Evolutionary conservation across 2,888 invertebrate species (phyloP).

Genomic region (Norana najaformis): DNA sequence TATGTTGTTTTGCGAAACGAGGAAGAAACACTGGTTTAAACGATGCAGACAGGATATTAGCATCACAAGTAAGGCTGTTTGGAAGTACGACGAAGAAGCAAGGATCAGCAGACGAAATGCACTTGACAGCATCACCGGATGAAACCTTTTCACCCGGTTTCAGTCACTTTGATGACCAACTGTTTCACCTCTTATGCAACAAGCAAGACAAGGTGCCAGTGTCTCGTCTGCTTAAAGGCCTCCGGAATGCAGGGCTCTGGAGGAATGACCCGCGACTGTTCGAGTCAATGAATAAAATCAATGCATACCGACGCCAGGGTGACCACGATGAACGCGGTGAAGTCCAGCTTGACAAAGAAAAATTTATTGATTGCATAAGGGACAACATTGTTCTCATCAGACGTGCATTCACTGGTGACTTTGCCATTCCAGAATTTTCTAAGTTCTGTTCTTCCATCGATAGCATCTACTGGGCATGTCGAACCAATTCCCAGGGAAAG

Average conservation of each 20-base stretch:
- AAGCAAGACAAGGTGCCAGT: slow-evolving; percentile 24
- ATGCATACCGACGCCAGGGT: background rate
- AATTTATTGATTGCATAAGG: slow-evolving; percentile 37
- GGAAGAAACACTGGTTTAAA: background rate
- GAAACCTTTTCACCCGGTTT: background rate
- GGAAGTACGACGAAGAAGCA: background rate
- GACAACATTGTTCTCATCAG: slow-evolving; percentile 84
- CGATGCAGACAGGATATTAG: background rate
- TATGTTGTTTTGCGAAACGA: background rate
- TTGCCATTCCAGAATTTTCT: slow-evolving; percentile 90
- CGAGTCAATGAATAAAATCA: slow-evolving; percentile 20
- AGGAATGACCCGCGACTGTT: slow-evolving; percentile 31
- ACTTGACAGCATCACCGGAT: background rate
- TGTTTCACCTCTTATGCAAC: slow-evolving; percentile 30
- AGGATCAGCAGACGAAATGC: background rate
- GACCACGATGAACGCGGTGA: background rate
- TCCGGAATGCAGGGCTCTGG: slow-evolving; percentile 34
- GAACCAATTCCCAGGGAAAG: slow-evolving; percentile 35
- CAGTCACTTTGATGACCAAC: slow-evolving; percentile 28
- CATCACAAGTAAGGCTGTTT: background rate
- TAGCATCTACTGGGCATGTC: slow-evolving; percentile 89
- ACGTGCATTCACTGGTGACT: slow-evolving; percentile 87
- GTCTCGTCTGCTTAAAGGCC: slow-evolving; percentile 24
- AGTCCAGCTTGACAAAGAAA: slow-evolving; percentile 29
- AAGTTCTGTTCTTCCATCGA: slow-evolving; percentile 88